Conservation (phyloP, 2,113 vertebrate genomes). For the Heterochromis multidens region DNA sequence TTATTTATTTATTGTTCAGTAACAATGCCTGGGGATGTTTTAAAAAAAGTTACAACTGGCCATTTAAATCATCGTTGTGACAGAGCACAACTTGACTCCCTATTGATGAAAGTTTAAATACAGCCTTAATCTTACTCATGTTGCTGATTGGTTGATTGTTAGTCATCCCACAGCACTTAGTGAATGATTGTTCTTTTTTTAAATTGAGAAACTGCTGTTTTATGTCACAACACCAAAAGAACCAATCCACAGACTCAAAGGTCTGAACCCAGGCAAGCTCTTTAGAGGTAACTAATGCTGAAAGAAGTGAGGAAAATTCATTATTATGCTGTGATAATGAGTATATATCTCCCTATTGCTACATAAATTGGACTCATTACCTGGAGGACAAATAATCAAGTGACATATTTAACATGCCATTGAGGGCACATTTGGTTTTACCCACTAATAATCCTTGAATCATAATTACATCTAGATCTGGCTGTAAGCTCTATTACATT, state of each 20-base stretch:
- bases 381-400: slow-evolving; percentile 49
- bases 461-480: slow-evolving; percentile 47
- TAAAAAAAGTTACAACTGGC: background rate
- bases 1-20: background rate
- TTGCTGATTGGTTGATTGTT: background rate
- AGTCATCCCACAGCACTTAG: background rate
- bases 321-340: slow-evolving; percentile 19
- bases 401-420: slow-evolving; percentile 40
- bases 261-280: background rate
- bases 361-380: slow-evolving; percentile 44
- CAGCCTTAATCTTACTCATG: background rate
- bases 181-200: background rate
- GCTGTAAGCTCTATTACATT: slow-evolving; percentile 32
- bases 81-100: background rate
- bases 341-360: slow-evolving; percentile 7
- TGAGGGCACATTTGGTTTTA: slow-evolving; percentile 33
- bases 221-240: background rate
- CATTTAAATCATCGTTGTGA: background rate
- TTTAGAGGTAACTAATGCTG: background rate
- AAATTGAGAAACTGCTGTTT: background rate
- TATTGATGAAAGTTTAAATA: background rate
- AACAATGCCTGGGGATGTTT: background rate
- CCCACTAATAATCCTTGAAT: slow-evolving; percentile 35
- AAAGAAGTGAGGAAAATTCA: background rate
- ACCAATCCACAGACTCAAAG: background rate